Conservation (phyloP, 2,113 vertebrate genomes). For the Calyptomena viridis region DNA sequence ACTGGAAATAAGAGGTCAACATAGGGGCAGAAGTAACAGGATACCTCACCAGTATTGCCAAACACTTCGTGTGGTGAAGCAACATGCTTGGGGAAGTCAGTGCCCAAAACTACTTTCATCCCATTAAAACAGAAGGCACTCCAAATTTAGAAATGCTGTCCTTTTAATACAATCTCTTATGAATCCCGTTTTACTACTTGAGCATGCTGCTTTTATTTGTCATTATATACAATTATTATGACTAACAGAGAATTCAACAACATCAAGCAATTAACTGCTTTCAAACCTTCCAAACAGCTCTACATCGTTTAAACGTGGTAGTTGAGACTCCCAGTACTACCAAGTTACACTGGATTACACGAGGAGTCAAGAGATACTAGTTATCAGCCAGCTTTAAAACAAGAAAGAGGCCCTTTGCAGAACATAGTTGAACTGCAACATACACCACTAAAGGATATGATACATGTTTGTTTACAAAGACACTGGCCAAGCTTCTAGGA, state of each 20-base stretch:
- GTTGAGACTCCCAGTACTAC: not conserved
- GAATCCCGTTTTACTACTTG: not conserved
- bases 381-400: not conserved
- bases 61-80: slow-evolving; percentile 22
- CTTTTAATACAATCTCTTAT: not conserved
- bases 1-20: slow-evolving; percentile 18
- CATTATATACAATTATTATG: not conserved
- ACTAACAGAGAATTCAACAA: not conserved
- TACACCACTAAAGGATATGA: not conserved
- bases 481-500: not conserved
- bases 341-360: fast-evolving
- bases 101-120: slow-evolving; percentile 1
- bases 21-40: slow-evolving; percentile 40
- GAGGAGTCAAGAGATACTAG: not conserved
- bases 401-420: not conserved
- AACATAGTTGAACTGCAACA: not conserved
- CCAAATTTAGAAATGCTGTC: slow-evolving; percentile 23
- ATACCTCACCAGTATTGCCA: slow-evolving; percentile 26
- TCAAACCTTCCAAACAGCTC: not conserved
- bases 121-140: not conserved
- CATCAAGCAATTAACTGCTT: not conserved
- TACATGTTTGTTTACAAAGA: not conserved
- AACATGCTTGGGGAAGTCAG: not conserved
- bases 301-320: not conserved
- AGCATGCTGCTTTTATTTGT: not conserved